These are phyloP conservation scores for Argyresthia goedartella DNA, from an alignment of 2,888 invertebrate species.

Conservation along the genomic window DNA sequence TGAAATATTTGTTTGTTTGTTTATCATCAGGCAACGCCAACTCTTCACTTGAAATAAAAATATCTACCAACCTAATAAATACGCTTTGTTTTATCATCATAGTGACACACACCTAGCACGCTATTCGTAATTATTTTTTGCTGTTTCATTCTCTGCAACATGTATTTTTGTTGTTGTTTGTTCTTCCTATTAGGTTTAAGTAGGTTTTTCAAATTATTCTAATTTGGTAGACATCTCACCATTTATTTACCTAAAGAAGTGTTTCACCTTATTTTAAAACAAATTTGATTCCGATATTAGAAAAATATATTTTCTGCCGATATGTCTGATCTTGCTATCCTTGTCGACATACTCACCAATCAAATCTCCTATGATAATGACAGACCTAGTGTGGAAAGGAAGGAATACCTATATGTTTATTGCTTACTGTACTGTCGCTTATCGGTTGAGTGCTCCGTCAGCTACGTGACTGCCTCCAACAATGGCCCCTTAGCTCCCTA, in stretches of 20 bases:
- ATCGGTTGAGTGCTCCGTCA: constrained; percentile 16
- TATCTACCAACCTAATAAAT: background rate
- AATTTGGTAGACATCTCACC: too few species aligned
- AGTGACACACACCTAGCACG: background rate
- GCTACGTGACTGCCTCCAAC: constrained; percentile 26
- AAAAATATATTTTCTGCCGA: background rate
- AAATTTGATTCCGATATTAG: too few species aligned
- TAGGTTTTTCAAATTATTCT: too few species aligned
- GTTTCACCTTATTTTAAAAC: too few species aligned
- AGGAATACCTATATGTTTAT: background rate
- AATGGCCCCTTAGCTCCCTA: constrained; percentile 31
- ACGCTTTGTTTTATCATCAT: constrained; percentile 1
- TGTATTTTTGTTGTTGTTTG: background rate
- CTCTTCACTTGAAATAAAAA: background rate
- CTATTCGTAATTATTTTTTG: background rate
- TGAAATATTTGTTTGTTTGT: constrained; percentile 10
- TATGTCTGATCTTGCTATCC: too few species aligned
- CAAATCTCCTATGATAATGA: too few species aligned
- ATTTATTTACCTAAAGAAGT: too few species aligned
- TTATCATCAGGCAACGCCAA: constrained; percentile 17
- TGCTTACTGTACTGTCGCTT: constrained; percentile 1
- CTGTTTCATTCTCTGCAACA: too few species aligned
- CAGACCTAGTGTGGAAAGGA: too few species aligned
- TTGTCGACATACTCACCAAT: too few species aligned
- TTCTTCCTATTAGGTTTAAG: background rate